Evolutionary conservation across 2,797 vertebrate genomes (phyloP), one percentile per base, ranked within the genome.

Genomic region (Florisuga fusca): DNA sequence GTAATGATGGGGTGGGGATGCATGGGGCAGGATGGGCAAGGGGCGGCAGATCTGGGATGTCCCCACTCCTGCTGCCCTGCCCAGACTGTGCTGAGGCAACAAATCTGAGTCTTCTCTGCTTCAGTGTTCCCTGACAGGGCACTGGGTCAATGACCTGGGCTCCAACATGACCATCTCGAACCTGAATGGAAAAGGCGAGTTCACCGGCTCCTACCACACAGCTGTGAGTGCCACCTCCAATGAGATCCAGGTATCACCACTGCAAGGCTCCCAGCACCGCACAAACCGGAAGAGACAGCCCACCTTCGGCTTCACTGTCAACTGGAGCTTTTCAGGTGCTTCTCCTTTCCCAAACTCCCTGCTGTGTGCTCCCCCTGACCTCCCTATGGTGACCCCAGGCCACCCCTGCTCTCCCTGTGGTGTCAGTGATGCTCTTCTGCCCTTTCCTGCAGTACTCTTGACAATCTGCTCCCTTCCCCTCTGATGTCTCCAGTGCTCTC

Each of bases 181-280:
- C 0, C 0, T 0, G 34, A 18, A 89, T 0, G 1, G 0, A 4
- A 12, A 43, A 0, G 92, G 93, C 0, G 5, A 1, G 1, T 97
- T 95, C 2, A 0, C 0, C 0, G 94, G 94, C 26, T 0, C 1
- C n/a, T 95, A 94, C 64, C 2, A 9, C 33, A 95, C 94, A 0
- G 36, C 84, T 0, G 90, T 93, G 51, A 2, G 45, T 6, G 23
- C 25, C 72, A 77, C n/a, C 5, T 1, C 0, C 0, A 73, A 77
- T 0, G 0, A 54, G 21, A 94, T 92, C 73, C 4, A 1, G 27
- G 0, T 0, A 5, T 97, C 95, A 19, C 74, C 89, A 0, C 33
- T 97, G 10, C n/a, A 7, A 2, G 96, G 95, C 0, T 12, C 9
- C 7, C 20, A 54, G 51, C 38, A 96, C 10, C 0, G 0, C 8